Evolutionary conservation across 92 coral and sea anemone species (phyloP).

Genomic region (Palythoa caribaeorum): DNA sequence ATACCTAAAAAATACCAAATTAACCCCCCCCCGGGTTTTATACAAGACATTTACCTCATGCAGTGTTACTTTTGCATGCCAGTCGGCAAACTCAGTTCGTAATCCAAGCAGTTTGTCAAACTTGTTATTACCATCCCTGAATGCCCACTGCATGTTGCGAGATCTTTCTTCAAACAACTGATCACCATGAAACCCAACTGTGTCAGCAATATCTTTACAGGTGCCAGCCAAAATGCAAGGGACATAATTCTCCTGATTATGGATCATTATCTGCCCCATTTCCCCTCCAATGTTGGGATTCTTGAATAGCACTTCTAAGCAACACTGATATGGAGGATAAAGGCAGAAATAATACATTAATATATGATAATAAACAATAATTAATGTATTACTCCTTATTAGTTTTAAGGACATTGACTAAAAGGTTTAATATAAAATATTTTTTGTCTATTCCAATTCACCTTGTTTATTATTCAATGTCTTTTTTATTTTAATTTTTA

Average conservation of each 20-base stretch:
- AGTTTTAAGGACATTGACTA: not conserved
- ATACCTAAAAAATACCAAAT: not conserved
- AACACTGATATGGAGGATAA: constrained; percentile 1
- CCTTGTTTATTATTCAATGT: not conserved
- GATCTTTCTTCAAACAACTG: constrained; percentile 1
- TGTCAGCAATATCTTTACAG: constrained; percentile 11
- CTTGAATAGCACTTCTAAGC: constrained; percentile 5
- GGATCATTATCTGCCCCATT: constrained; percentile 23
- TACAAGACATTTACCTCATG: not conserved
- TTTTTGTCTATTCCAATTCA: constrained; percentile 2
- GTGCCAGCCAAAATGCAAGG: constrained; percentile 3
- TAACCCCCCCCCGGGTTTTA: not conserved
- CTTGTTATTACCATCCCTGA: constrained; percentile 8
- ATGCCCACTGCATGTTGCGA: constrained; percentile 8
- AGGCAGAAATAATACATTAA: constrained; percentile 2
- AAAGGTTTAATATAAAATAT: constrained; percentile 1
- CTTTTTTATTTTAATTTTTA: not conserved
- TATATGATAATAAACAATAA: not conserved
- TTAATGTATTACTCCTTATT: not conserved
- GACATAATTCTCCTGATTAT: constrained; percentile 14
- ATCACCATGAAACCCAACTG: constrained; percentile 15
- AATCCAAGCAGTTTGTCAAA: not conserved
- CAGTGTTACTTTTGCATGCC: constrained; percentile 22
- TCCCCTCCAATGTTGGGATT: constrained; percentile 7
- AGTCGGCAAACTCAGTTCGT: constrained; percentile 6